These are phyloP conservation scores for Aphelinus atriplicis DNA, from an alignment of 1,140 invertebrate genomes.

Conservation along the genomic window DNA sequence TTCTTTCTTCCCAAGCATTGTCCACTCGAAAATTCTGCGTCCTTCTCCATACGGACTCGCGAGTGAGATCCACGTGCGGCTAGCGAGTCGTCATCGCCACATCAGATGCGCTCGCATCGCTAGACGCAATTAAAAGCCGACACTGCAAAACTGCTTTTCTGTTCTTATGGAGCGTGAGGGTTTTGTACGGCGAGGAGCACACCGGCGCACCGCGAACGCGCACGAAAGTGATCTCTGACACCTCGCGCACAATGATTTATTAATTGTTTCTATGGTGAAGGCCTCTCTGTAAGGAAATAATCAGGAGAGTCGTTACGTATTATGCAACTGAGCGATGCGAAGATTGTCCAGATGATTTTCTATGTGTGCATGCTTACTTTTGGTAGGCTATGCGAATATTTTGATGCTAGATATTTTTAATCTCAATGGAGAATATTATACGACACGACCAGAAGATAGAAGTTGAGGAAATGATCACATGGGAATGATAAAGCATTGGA, in stretches of 20 bases:
- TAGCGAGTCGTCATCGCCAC: background rate
- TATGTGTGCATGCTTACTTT: too few species aligned
- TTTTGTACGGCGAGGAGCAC: background rate
- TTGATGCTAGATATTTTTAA: too few species aligned
- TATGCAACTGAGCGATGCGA: too few species aligned
- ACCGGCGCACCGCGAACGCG: background rate
- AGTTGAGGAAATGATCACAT: too few species aligned
- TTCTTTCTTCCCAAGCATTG: background rate
- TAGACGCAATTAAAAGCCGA: background rate
- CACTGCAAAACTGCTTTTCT: background rate
- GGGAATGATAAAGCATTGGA: too few species aligned
- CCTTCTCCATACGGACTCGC: background rate
- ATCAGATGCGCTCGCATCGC: background rate
- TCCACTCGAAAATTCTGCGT: background rate
- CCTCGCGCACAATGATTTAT: conserved; percentile 1
- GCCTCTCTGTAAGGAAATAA: too few species aligned
- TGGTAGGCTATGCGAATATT: too few species aligned
- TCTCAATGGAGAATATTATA: too few species aligned
- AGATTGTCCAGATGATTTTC: too few species aligned
- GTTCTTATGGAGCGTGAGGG: background rate
- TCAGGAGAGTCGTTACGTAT: too few species aligned
- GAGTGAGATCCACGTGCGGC: background rate
- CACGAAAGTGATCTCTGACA: conserved; percentile 3
- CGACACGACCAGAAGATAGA: too few species aligned
- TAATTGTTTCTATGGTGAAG: conserved; percentile 12